Conservation (phyloP, 2,888 invertebrate species). For the Anthophora plumipes region DNA sequence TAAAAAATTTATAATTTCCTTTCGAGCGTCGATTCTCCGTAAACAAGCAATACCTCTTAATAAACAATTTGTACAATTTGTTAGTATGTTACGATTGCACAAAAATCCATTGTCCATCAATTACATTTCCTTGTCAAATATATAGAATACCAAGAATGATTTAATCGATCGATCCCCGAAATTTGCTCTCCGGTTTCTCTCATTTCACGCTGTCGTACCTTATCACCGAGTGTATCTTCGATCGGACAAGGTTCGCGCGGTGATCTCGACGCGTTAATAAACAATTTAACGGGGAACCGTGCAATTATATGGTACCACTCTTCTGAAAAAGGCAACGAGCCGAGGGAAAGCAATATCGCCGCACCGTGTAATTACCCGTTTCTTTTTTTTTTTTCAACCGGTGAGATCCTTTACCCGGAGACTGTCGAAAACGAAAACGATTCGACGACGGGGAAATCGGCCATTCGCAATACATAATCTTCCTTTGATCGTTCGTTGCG, state of each 20-base stretch:
- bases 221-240: neutral
- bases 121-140: too few species aligned
- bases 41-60: too few species aligned
- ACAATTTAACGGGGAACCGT: conserved; percentile 36
- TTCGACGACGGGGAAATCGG: conserved; percentile 40
- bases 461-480: conserved; percentile 33
- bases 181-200: neutral
- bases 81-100: too few species aligned
- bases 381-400: too few species aligned
- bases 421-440: conserved; percentile 41
- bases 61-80: too few species aligned
- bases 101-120: too few species aligned
- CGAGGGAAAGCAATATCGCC: conserved; percentile 34
- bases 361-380: conserved; percentile 45
- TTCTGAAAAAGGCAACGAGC: conserved; percentile 13
- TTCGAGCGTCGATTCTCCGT: too few species aligned
- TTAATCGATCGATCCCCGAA: neutral
- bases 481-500: conserved; percentile 28
- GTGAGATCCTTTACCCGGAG: conserved; percentile 15
- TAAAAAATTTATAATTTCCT: too few species aligned
- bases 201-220: neutral
- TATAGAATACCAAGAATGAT: neutral
- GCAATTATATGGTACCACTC: conserved; percentile 26
- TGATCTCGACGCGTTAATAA: conserved; percentile 36
- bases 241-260: neutral